Evolutionary conservation across 37 sponge, comb jelly and placozoan species (phyloP), one percentile per base, ranked within the genome.

Genomic region (Tethya wilhelma): DNA sequence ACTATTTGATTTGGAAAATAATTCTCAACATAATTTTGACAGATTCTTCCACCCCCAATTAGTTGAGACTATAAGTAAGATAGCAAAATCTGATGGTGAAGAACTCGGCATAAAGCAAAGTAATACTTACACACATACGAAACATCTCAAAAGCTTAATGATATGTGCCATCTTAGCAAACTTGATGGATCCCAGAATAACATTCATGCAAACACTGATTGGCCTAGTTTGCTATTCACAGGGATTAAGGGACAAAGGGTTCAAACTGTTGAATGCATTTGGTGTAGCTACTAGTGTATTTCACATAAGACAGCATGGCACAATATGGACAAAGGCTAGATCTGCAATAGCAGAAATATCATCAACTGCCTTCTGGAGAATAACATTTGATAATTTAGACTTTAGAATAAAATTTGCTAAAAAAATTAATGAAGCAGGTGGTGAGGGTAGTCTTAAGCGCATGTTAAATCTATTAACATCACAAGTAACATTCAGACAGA

Each of bases 341-440:
- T 20, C 8, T 7, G n/a, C 38, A 11, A 69, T 32, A 19, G 40
- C 25, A 36, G 70, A 69, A 69, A 17, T 36, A 17, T 49, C 53
- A 19, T 14, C 53, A 49, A 49, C 9, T 9, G n/a, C 41, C 7
- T 69, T 69, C 39, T 69, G 38, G 70, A 6, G 70, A 34, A 39
- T 33, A 36, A 37, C 70, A 36, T 69, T 69, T 69, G 70, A 69
- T 69, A 69, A 69, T 17, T 69, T 69, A 39, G 38, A 69, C 17
- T 69, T 34, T 17, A 69, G 33, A 69, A 69, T 69, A 8, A 69
- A 69, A 36, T 37, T 37, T 69, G 70, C 70, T 11, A 69, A 69
- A 69, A 69, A 69, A 49, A 49, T 49, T 49, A 19, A n/a, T n/a
- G n/a, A n/a, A n/a, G n/a, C 53, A 36, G 7, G 32, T 34, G 37